Conservation (phyloP, 1,140 invertebrate species). For the Microplitis mediator region DNA sequence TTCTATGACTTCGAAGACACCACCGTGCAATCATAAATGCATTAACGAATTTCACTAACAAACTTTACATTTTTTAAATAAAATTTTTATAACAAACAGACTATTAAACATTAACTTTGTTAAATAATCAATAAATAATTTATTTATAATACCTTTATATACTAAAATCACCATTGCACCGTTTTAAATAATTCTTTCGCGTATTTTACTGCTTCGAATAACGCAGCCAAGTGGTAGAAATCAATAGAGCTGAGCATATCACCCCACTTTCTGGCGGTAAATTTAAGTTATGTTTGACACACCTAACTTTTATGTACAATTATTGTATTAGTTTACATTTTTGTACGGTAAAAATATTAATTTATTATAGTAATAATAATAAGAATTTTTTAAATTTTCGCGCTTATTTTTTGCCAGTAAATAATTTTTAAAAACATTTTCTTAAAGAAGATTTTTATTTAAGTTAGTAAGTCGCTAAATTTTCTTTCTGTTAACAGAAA, state of each 20-base stretch:
- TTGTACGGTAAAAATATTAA: background rate
- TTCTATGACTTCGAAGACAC: too few relatives aligned
- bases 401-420: too few relatives aligned
- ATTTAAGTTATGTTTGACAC: slow-evolving; percentile 33
- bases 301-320: background rate
- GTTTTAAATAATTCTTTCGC: slow-evolving; percentile 5
- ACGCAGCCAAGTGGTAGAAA: slow-evolving; percentile 32
- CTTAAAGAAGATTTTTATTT: too few relatives aligned
- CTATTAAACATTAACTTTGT: background rate
- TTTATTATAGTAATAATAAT: too few relatives aligned
- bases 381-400: too few relatives aligned
- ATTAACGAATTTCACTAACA: too few relatives aligned
- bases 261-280: slow-evolving; percentile 39
- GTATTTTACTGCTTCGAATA: slow-evolving; percentile 9
- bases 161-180: slow-evolving; percentile 47
- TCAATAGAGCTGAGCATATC: slow-evolving; percentile 44
- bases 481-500: background rate
- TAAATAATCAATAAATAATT: background rate
- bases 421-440: too few relatives aligned
- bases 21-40: too few relatives aligned
- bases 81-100: background rate
- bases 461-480: too few relatives aligned
- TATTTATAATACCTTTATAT: slow-evolving; percentile 42
- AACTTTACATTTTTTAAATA: background rate
- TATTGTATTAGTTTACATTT: background rate